phyloP scores from a whole-genome alignment of 2,797 vertebrate genomes.

The Alcedo atthis region DNA sequence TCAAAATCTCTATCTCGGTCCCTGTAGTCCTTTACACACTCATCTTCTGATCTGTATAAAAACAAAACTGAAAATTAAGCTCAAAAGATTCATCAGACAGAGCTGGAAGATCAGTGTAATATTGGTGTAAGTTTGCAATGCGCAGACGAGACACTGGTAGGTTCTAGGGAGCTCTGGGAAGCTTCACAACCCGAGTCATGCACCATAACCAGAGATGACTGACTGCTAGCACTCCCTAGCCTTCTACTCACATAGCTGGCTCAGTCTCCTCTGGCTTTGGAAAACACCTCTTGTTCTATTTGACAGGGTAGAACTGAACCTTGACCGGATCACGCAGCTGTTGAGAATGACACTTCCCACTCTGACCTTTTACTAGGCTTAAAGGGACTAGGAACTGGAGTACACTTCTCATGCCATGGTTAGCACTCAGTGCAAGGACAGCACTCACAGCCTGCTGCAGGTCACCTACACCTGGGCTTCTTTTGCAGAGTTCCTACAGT shows the following conservation, averaged over 20 bases:
- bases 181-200: conserved; percentile 21
- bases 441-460: neutral
- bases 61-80: conserved; percentile 71
- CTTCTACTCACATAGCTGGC: neutral
- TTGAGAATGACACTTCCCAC: neutral
- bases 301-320: neutral
- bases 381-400: neutral
- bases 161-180: conserved; percentile 41
- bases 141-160: conserved; percentile 21
- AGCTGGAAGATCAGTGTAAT: conserved; percentile 21
- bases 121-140: conserved; percentile 32
- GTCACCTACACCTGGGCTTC: neutral
- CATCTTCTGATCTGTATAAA: conserved; percentile 86
- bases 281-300: neutral
- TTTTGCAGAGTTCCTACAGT: neutral
- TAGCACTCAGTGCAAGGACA: neutral
- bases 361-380: neutral
- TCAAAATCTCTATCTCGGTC: conserved; percentile 89
- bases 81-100: conserved; percentile 48
- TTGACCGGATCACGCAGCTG: neutral
- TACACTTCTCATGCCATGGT: neutral
- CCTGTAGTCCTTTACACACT: conserved; percentile 88
- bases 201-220: conserved; percentile 4
- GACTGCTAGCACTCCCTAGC: neutral
- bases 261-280: neutral